A percentile compares a stretch with the other conserved stretches of the same genome.
These are phyloP conservation scores for Planococcus citri DNA, from an alignment of 1,140 invertebrate species.

Conservation along the genomic window DNA sequence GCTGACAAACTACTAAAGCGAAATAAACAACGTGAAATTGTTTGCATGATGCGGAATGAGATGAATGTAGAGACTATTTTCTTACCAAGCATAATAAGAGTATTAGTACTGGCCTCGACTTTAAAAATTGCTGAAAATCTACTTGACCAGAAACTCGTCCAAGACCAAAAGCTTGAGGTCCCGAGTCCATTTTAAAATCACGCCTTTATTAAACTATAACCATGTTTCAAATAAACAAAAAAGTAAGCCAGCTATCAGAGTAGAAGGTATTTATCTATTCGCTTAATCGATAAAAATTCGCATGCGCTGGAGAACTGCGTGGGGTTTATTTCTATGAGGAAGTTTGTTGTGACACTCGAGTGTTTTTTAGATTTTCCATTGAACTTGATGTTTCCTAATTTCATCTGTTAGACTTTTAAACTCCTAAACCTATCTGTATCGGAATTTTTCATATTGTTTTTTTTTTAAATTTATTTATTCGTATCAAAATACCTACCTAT, in stretches of 20 bases:
- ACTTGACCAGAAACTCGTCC: constrained; percentile 21
- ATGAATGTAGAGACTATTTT: background rate
- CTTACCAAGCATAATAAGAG: constrained; percentile 23
- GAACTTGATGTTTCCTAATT: too few relatives aligned
- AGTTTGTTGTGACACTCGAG: background rate
- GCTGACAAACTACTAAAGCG: too few relatives aligned
- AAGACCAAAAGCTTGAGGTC: constrained; percentile 23
- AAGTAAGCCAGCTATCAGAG: background rate
- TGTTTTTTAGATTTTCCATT: background rate
- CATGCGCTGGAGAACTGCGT: background rate
- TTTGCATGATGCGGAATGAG: background rate
- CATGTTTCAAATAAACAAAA: constrained; percentile 12
- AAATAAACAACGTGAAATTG: too few relatives aligned
- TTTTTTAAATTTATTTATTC: too few relatives aligned
- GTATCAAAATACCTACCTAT: too few relatives aligned
- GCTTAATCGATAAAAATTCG: background rate
- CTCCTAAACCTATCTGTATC: too few relatives aligned
- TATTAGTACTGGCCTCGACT: constrained; percentile 22
- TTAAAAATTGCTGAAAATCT: constrained; percentile 22
- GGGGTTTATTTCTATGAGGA: background rate
- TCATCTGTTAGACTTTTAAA: too few relatives aligned
- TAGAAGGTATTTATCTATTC: background rate
- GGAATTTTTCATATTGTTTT: too few relatives aligned
- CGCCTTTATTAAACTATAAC: constrained; percentile 2
- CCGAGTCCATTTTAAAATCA: constrained; percentile 22